A percentile compares a stretch with the other conserved stretches of the same genome.
Conservation (phyloP, 2,797 vertebrate genomes). For the Fistularia tabacaria region DNA sequence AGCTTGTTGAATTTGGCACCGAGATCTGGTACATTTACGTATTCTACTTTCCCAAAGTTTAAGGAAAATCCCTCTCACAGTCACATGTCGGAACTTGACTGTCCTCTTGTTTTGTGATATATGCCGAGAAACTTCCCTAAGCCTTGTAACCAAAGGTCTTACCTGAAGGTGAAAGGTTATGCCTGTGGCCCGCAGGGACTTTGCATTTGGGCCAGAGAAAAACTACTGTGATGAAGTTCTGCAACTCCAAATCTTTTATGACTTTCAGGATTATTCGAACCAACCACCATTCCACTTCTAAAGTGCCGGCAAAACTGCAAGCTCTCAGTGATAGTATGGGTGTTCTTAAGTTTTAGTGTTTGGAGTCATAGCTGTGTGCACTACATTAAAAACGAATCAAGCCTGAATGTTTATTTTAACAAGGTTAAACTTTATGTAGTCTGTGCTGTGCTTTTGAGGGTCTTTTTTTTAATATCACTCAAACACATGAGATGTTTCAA, state of each 20-base stretch:
- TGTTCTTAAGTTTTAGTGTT: conserved; percentile 1
- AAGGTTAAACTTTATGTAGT: conserved; percentile 17
- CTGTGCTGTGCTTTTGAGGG: conserved; percentile 4
- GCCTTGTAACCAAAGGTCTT: conserved; percentile 38
- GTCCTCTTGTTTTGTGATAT: conserved; percentile 18
- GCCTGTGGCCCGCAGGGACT: conserved; percentile 41
- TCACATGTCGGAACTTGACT: conserved; percentile 53
- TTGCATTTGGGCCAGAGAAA: conserved; percentile 9
- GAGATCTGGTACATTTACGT: conserved; percentile 23
- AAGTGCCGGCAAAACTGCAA: conserved; percentile 1
- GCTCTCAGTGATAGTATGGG: neutral
- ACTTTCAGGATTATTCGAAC: neutral
- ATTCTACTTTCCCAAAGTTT: conserved; percentile 27
- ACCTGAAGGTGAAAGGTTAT: conserved; percentile 56
- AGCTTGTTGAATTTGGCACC: conserved; percentile 50
- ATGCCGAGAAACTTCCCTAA: conserved; percentile 25
- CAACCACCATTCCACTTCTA: neutral
- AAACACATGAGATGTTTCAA: conserved; percentile 27
- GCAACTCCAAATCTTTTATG: conserved; percentile 8
- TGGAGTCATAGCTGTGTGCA: neutral
- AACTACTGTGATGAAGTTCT: conserved; percentile 19
- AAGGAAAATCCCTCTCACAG: conserved; percentile 39
- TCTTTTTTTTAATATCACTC: conserved; percentile 18
- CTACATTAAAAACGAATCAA: conserved; percentile 20
- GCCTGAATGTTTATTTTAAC: conserved; percentile 23